These are phyloP conservation scores for Leptestheria dahalacensis DNA, from an alignment of 1,140 invertebrate species.

Conservation along the genomic window DNA sequence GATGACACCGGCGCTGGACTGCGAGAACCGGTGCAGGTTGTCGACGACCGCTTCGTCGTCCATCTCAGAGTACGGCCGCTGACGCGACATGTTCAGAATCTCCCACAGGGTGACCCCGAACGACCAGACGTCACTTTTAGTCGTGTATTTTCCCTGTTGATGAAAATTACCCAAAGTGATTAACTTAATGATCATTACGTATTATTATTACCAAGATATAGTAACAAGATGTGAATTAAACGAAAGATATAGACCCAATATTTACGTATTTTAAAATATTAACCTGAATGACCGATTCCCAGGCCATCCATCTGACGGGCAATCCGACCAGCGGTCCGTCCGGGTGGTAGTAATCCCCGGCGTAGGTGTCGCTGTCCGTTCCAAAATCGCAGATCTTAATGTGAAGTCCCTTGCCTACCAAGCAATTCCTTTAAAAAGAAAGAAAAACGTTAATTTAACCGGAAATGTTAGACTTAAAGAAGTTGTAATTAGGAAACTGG, in stretches of 20 bases:
- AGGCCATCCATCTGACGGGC: conserved; percentile 56
- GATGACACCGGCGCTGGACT: conserved; percentile 22
- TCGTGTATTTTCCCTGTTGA: conserved; percentile 57
- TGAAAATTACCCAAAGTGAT: too few species aligned
- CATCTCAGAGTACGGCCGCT: conserved; percentile 64
- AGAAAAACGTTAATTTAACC: conserved; percentile 12
- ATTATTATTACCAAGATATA: neutral
- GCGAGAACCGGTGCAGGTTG: conserved; percentile 53
- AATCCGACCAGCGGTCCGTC: conserved; percentile 39
- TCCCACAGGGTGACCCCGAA: conserved; percentile 84
- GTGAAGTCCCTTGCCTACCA: conserved; percentile 57
- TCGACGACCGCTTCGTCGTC: conserved; percentile 63
- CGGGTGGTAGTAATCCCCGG: conserved; percentile 48
- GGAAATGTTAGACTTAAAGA: too few species aligned
- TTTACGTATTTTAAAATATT: conserved; percentile 16
- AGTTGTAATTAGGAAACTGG: neutral
- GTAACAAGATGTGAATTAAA: neutral
- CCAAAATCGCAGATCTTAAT: conserved; percentile 72
- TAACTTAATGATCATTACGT: neutral
- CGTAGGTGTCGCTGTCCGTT: conserved; percentile 46
- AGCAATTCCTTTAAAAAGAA: conserved; percentile 52
- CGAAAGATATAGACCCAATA: neutral
- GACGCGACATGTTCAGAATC: conserved; percentile 64
- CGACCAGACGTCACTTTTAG: conserved; percentile 75
- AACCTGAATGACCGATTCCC: conserved; percentile 50